phyloP scores from a whole-genome alignment of 2,113 vertebrate genomes.

The Catagonus wagneri region DNA sequence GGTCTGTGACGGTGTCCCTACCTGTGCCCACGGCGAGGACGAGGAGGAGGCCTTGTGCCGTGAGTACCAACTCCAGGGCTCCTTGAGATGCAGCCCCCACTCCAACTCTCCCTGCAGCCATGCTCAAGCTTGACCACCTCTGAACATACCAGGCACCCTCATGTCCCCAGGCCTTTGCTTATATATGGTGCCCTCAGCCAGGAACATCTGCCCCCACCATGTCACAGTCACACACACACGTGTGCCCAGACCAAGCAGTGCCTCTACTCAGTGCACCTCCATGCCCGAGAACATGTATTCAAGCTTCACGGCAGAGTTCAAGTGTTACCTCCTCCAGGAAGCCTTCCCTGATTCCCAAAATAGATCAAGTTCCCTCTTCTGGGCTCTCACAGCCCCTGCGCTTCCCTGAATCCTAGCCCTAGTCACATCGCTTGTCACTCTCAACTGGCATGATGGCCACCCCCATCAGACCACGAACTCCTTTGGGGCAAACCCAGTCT shows the following conservation, averaged over 20 bases:
- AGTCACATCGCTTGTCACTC: background rate
- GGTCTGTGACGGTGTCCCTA: slow-evolving; percentile 84
- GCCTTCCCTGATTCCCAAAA: background rate
- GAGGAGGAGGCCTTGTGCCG: slow-evolving; percentile 87
- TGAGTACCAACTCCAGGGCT: slow-evolving; percentile 73
- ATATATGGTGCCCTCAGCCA: background rate
- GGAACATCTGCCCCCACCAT: background rate
- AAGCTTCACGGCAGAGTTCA: background rate
- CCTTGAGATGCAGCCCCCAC: background rate
- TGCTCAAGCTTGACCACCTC: background rate
- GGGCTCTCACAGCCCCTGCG: background rate
- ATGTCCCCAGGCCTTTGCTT: background rate
- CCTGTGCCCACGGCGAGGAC: slow-evolving; percentile 87
- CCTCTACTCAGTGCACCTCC: background rate
- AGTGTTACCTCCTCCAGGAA: background rate
- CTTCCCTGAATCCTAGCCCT: background rate
- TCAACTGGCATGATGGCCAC: background rate
- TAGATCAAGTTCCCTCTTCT: background rate
- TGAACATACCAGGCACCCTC: background rate
- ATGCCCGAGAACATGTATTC: background rate
- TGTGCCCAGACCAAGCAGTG: accelerated
- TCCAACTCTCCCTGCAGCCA: background rate
- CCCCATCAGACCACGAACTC: background rate
- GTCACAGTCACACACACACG: background rate
- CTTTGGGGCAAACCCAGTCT: background rate